phyloP scores from a whole-genome alignment of 92 coral and sea anemone genomes.

The Porites rus region DNA sequence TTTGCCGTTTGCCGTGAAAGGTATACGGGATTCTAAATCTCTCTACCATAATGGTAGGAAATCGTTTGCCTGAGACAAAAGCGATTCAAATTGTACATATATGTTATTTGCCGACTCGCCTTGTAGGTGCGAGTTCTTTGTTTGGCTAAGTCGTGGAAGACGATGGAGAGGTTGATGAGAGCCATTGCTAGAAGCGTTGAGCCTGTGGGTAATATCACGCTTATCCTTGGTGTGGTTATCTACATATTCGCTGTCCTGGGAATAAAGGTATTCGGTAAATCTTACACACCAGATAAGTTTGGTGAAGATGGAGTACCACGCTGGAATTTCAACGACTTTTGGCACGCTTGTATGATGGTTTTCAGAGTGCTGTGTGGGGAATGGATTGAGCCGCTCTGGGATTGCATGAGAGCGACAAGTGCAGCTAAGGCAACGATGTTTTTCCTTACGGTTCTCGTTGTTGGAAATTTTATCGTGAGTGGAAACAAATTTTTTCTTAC shows the following conservation, averaged over 20 bases:
- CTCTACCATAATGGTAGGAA: no score
- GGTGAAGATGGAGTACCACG: conserved; percentile 80
- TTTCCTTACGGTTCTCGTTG: conserved; percentile 77
- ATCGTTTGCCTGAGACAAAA: no score
- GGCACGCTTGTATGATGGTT: conserved; percentile 89
- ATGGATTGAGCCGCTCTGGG: conserved; percentile 93
- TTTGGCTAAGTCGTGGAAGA: conserved; percentile 88
- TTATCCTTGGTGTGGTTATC: conserved; percentile 75
- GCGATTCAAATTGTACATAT: no score
- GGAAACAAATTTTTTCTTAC: no score
- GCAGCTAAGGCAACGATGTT: conserved; percentile 65
- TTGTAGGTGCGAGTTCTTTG: conserved; percentile 75
- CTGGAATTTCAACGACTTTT: conserved; percentile 85
- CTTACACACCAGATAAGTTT: conserved; percentile 80
- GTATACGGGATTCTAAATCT: no score
- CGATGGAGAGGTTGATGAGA: conserved; percentile 79
- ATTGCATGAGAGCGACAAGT: conserved; percentile 84
- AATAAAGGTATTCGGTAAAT: conserved; percentile 78
- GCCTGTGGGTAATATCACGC: conserved; percentile 82
- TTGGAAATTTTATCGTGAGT: conserved; percentile 90
- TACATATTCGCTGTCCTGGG: conserved; percentile 90
- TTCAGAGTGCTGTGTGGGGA: conserved; percentile 86
- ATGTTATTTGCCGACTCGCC: background rate
- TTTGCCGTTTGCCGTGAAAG: no score
- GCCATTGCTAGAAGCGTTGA: conserved; percentile 86